Percentiles rank a stretch among this genome's conserved stretches.
These are phyloP conservation scores for Hedya salicella DNA, from an alignment of 2,888 invertebrate species.

Conservation along the genomic window DNA sequence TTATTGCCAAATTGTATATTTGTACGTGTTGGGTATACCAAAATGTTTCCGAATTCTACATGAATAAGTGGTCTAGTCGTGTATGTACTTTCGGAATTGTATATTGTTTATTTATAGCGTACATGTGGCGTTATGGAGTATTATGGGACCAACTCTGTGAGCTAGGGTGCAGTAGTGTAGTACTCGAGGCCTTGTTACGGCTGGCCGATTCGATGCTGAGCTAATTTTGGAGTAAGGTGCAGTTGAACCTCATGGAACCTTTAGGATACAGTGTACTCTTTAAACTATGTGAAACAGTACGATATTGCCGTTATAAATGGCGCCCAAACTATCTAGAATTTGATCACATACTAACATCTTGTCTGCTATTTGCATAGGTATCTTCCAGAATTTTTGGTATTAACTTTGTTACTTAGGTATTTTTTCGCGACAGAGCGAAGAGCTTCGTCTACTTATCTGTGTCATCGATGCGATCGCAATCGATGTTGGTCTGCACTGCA, in stretches of 20 bases:
- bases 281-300: not conserved
- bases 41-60: constrained; percentile 84
- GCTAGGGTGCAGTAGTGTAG: constrained; percentile 53
- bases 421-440: no score
- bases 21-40: constrained; percentile 79
- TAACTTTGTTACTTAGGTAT: no score
- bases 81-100: constrained; percentile 85
- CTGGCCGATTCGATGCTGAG: constrained; percentile 46
- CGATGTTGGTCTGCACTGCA: no score
- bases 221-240: constrained; percentile 33
- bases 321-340: not conserved
- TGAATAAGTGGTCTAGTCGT: constrained; percentile 85
- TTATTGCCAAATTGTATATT: constrained; percentile 81
- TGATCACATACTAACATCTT: not conserved
- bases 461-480: no score
- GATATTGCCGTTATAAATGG: not conserved
- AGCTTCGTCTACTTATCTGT: no score
- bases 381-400: no score
- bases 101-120: constrained; percentile 80
- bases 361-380: no score
- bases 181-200: constrained; percentile 29
- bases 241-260: constrained; percentile 30
- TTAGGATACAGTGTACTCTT: not conserved
- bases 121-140: constrained; percentile 75
- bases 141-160: constrained; percentile 82